Conservation (phyloP, 2,113 vertebrate genomes). For the Tupaia chinensis region DNA sequence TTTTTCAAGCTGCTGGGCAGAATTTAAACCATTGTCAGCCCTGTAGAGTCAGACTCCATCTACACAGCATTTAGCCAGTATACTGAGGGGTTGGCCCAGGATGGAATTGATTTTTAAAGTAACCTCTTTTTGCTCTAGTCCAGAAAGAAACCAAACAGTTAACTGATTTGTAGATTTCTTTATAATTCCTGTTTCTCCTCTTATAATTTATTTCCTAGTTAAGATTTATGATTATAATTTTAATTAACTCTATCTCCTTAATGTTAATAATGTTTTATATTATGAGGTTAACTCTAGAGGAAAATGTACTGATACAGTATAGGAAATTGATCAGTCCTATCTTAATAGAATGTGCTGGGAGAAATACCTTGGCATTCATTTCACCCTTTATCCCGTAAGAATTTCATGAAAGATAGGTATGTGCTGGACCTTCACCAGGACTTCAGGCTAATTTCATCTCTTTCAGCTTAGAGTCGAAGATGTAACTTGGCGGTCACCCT, state of each 20-base stretch:
- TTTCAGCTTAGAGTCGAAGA: background rate
- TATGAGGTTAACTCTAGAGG: slow-evolving; percentile 3
- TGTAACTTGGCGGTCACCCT: background rate
- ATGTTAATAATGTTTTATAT: slow-evolving; percentile 31
- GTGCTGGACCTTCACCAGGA: background rate
- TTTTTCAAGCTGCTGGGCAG: too few relatives aligned
- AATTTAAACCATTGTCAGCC: too few relatives aligned
- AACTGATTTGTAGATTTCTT: slow-evolving; percentile 20
- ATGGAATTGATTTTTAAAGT: slow-evolving; percentile 13
- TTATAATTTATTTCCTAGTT: slow-evolving; percentile 15
- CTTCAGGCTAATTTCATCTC: background rate
- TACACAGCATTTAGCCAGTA: too few relatives aligned
- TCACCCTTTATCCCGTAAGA: background rate
- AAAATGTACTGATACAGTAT: background rate
- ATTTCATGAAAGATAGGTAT: background rate
- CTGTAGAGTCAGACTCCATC: too few relatives aligned
- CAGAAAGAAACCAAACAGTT: background rate
- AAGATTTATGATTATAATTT: background rate
- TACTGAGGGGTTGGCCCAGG: background rate
- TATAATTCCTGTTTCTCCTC: background rate
- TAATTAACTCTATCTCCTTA: slow-evolving; percentile 21
- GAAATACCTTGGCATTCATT: background rate
- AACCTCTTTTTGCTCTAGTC: background rate
- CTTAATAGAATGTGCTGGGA: slow-evolving; percentile 10
- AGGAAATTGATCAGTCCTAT: background rate